A percentile compares a stretch with the other conserved stretches of the same genome.
Evolutionary conservation across 2,113 vertebrate genomes (phyloP).

Genomic region (Riparia riparia): DNA sequence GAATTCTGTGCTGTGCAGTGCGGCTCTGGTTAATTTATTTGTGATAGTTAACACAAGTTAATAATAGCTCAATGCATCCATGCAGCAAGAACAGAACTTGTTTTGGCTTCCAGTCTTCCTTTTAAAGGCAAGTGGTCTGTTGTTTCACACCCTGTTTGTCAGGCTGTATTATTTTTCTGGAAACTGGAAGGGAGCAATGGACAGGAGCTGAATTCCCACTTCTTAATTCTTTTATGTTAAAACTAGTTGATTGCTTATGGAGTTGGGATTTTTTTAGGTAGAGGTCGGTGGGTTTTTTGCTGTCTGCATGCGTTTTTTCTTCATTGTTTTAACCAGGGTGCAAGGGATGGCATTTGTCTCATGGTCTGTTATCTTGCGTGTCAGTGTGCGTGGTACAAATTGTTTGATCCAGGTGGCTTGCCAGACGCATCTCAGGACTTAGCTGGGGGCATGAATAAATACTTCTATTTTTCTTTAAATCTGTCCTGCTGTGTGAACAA

Average conservation of each 20-base stretch:
- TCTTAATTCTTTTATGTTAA: not conserved
- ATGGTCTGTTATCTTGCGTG: not conserved
- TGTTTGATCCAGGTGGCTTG: not conserved
- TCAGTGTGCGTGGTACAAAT: not conserved
- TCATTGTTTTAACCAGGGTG: not conserved
- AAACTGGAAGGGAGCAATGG: not conserved
- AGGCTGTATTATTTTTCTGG: not conserved
- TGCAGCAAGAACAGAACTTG: not conserved
- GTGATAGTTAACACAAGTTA: slow-evolving; percentile 16
- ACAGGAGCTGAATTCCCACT: not conserved
- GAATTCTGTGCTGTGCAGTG: not conserved
- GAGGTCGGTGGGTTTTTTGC: not conserved
- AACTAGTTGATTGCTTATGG: not conserved
- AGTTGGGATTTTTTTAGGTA: not conserved
- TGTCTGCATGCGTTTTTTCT: not conserved
- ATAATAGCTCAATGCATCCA: slow-evolving; percentile 23
- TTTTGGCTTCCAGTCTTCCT: not conserved
- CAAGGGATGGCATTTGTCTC: rapidly evolving
- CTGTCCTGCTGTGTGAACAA: not conserved
- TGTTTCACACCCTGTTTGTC: not conserved
- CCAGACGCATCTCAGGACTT: not conserved
- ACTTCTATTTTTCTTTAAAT: not conserved
- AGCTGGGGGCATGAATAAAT: not conserved
- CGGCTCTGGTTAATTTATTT: not conserved
- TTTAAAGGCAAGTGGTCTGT: slow-evolving; percentile 19